phyloP scores from a whole-genome alignment of 2,888 invertebrate species.

The Tridacna crocea region DNA sequence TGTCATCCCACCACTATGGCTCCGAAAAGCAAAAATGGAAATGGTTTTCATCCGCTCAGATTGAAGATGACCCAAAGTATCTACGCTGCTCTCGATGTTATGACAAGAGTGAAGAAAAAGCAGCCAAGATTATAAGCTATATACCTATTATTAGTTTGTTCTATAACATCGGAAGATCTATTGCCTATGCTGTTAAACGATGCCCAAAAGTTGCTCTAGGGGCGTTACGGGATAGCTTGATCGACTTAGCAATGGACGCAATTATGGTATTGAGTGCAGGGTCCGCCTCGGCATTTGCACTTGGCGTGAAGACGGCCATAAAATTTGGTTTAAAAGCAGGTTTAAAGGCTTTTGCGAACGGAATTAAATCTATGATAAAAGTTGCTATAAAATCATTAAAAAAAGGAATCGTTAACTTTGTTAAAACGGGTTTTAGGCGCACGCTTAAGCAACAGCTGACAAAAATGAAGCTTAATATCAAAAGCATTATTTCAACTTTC shows the following conservation, averaged over 20 bases:
- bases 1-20: conserved; percentile 32
- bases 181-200: conserved; percentile 22
- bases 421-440: conserved; percentile 5
- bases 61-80: conserved; percentile 27
- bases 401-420: conserved; percentile 9
- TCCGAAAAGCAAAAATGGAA: conserved; percentile 31
- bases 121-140: conserved; percentile 30
- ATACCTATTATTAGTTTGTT: conserved; percentile 32
- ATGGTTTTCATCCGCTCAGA: conserved; percentile 6
- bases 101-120: conserved; percentile 36
- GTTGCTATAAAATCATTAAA: conserved; percentile 22
- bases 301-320: conserved; percentile 31
- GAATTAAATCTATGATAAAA: conserved; percentile 29
- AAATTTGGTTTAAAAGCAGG: conserved; percentile 37
- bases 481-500: background rate
- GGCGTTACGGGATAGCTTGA: background rate
- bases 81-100: conserved; percentile 37
- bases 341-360: conserved; percentile 20
- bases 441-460: background rate
- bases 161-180: conserved; percentile 28
- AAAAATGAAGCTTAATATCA: conserved; percentile 5
- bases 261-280: conserved; percentile 20
- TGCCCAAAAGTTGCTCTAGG: conserved; percentile 29
- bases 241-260: conserved; percentile 29
- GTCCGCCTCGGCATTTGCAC: conserved; percentile 20